Evolutionary conservation across 2,113 vertebrate species (phyloP).

Genomic region (Bolborhynchus lineola): DNA sequence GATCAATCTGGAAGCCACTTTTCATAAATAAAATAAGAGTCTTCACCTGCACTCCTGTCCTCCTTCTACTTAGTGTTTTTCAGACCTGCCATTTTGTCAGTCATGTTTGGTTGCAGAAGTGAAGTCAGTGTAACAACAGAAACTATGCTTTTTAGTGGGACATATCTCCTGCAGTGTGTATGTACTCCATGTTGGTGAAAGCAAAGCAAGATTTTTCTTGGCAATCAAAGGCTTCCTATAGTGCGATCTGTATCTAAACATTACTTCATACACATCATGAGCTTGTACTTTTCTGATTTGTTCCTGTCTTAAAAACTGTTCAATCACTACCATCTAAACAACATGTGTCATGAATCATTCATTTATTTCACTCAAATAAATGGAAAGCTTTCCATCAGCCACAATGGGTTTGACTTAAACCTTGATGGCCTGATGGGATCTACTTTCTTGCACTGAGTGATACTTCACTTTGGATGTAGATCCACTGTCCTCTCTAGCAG

Average conservation of each 20-base stretch:
- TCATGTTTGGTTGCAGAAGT: rapidly evolving
- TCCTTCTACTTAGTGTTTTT: background rate
- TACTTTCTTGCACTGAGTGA: background rate
- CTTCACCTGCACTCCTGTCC: background rate
- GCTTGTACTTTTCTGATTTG: slow-evolving; percentile 10
- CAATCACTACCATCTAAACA: background rate
- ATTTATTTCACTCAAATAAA: background rate
- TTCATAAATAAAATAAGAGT: background rate
- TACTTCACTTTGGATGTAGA: background rate
- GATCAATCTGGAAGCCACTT: background rate
- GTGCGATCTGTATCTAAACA: background rate
- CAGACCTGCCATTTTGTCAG: background rate
- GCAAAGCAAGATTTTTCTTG: background rate
- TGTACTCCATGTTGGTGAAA: background rate
- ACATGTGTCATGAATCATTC: background rate
- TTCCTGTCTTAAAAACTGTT: background rate
- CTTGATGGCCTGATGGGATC: background rate
- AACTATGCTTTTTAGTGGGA: background rate
- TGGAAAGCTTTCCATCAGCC: background rate
- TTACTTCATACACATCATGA: background rate
- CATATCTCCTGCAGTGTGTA: background rate
- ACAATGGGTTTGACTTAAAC: background rate
- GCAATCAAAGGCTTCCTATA: slow-evolving; percentile 29
- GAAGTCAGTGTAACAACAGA: background rate
- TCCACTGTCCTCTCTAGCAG: background rate